Conservation (phyloP, 2,797 vertebrate species). For the Lycodopsis pacificus region DNA sequence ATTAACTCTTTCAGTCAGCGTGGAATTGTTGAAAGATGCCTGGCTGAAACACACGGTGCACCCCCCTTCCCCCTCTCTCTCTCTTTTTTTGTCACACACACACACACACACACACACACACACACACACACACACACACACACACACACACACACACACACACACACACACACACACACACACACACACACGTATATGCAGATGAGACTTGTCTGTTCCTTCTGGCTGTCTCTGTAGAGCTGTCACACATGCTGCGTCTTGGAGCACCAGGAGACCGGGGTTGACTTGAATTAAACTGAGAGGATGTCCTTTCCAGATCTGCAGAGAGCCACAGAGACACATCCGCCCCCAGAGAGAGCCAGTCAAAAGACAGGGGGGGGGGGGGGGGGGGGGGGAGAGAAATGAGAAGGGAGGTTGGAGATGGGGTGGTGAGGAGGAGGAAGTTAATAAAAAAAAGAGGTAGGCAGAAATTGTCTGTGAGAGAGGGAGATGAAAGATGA, state of each 20-base stretch:
- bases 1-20: slow-evolving; percentile 68
- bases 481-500: slow-evolving; percentile 35
- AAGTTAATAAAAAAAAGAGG: slow-evolving; percentile 57
- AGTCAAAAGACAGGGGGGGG: slow-evolving; percentile 45
- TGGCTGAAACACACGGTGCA: slow-evolving; percentile 31
- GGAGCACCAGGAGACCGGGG: slow-evolving; percentile 73
- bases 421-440: slow-evolving; percentile 35
- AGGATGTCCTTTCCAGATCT: slow-evolving; percentile 80
- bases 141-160: slow-evolving; percentile 17
- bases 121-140: slow-evolving; percentile 7
- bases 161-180: slow-evolving; percentile 13
- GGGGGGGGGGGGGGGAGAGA: background rate
- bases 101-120: slow-evolving; percentile 19
- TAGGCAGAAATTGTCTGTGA: slow-evolving; percentile 39
- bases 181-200: slow-evolving; percentile 51
- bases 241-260: slow-evolving; percentile 77
- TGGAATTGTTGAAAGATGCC: slow-evolving; percentile 48
- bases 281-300: slow-evolving; percentile 82
- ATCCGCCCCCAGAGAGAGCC: slow-evolving; percentile 66
- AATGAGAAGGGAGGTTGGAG: background rate
- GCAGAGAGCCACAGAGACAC: slow-evolving; percentile 68
- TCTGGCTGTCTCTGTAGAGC: slow-evolving; percentile 71
- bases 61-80: background rate
- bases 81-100: background rate
- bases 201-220: slow-evolving; percentile 72